Percentiles rank a stretch among this genome's conserved stretches.
Conservation (phyloP, 2,797 vertebrate species). For the Sebastes umbrosus region DNA sequence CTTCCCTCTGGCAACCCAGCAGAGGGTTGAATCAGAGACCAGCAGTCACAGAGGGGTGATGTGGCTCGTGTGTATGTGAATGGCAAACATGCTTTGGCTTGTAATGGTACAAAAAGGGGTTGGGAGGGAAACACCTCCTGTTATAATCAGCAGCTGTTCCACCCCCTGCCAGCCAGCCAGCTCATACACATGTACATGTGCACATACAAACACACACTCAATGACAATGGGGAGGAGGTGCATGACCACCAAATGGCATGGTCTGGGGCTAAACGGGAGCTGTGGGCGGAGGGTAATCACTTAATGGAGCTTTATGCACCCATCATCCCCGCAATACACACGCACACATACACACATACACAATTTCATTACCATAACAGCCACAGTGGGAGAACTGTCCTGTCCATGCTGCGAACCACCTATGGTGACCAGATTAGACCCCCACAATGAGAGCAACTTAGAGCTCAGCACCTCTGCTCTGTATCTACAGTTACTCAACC, state of each 20-base stretch:
- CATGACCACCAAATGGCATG: slow-evolving; percentile 42
- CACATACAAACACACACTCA: background rate
- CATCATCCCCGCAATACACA: slow-evolving; percentile 6
- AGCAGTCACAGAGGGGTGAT: slow-evolving; percentile 13
- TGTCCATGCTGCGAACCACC: slow-evolving; percentile 21
- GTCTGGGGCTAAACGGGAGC: slow-evolving; percentile 27
- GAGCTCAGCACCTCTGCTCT: slow-evolving; percentile 27
- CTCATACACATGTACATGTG: background rate
- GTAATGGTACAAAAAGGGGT: slow-evolving; percentile 15
- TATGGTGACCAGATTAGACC: slow-evolving; percentile 35
- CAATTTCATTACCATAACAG: slow-evolving; percentile 31
- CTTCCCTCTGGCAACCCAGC: slow-evolving; percentile 24
- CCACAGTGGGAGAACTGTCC: slow-evolving; percentile 15
- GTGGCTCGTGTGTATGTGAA: background rate
- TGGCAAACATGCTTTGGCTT: slow-evolving; percentile 7
- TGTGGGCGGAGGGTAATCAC: slow-evolving; percentile 50
- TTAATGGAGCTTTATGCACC: slow-evolving; percentile 54
- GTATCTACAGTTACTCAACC: background rate
- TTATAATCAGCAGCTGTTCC: slow-evolving; percentile 39
- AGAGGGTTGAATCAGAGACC: slow-evolving; percentile 38
- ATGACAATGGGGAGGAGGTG: slow-evolving; percentile 15
- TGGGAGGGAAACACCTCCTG: slow-evolving; percentile 23
- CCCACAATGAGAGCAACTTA: slow-evolving; percentile 24
- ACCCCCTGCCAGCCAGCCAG: background rate
- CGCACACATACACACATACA: background rate